Percentiles rank a stretch among this genome's conserved stretches.
These are phyloP conservation scores for Clistopyga incitator DNA, from an alignment of 2,888 invertebrate genomes.

Conservation along the genomic window DNA sequence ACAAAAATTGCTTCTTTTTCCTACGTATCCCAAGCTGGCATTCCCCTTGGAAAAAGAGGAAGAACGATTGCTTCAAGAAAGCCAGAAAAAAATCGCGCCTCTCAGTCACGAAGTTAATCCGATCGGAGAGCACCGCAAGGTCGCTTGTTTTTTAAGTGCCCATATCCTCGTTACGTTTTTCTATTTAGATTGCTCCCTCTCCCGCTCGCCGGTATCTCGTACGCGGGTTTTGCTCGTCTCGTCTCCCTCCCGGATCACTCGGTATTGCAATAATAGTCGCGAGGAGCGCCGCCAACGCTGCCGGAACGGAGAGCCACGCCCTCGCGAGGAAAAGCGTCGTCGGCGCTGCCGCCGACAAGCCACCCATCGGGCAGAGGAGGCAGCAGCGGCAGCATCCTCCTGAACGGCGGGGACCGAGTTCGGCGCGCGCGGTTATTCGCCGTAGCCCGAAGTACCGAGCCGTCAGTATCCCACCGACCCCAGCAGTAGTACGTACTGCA, in stretches of 20 bases:
- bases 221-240: neutral
- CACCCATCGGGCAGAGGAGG: conserved; percentile 49
- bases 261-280: conserved; percentile 22
- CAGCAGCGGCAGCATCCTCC: conserved; percentile 40
- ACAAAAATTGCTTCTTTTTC: no score
- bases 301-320: conserved; percentile 79
- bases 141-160: no score
- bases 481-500: conserved; percentile 49
- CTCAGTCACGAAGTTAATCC: no score
- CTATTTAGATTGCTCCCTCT: neutral
- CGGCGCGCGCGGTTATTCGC: conserved; percentile 21
- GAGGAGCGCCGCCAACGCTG: conserved; percentile 63
- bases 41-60: no score
- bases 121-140: no score
- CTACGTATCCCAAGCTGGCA: no score
- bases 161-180: neutral
- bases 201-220: neutral
- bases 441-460: conserved; percentile 50
- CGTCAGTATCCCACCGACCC: conserved; percentile 58
- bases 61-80: no score
- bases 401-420: conserved; percentile 26
- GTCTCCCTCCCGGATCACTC: conserved; percentile 1
- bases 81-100: no score
- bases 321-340: conserved; percentile 78
- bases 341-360: conserved; percentile 70